Percentiles rank a stretch among this genome's conserved stretches.
These are phyloP conservation scores for Enteromius unitaeniatus DNA, from an alignment of 2,797 vertebrate species.

Conservation along the genomic window DNA sequence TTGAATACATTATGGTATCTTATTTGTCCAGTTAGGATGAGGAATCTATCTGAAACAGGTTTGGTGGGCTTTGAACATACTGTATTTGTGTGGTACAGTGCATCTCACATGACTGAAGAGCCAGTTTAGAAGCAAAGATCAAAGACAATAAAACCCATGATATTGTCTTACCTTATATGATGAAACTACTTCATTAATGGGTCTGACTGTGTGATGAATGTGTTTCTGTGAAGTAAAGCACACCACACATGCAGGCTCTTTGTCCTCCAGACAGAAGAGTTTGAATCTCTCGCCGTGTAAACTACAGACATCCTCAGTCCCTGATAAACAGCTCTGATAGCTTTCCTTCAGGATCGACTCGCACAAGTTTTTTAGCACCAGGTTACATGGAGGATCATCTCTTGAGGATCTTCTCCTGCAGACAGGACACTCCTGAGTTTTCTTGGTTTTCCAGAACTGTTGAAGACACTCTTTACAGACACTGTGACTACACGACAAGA, in stretches of 20 bases:
- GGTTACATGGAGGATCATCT: neutral
- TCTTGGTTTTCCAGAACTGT: no score
- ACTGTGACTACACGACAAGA: no score
- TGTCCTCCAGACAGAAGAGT: no score
- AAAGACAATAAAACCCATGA: neutral
- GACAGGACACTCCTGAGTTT: no score
- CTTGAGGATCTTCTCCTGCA: no score
- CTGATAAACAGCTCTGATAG: neutral
- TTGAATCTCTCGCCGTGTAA: no score
- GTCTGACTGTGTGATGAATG: no score
- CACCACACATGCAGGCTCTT: no score
- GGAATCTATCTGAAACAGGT: neutral
- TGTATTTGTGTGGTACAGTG: no score
- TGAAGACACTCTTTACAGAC: no score
- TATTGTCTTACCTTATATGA: neutral
- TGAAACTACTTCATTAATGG: neutral
- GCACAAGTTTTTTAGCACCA: neutral
- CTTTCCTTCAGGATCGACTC: neutral
- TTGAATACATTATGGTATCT: neutral
- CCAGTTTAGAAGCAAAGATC: neutral
- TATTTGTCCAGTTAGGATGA: neutral
- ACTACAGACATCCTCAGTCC: neutral
- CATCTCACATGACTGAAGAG: neutral
- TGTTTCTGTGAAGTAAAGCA: no score
- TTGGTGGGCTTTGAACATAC: neutral